Percentiles rank a stretch among this genome's conserved stretches.
Evolutionary conservation across 2,113 vertebrate genomes (phyloP).

Genomic region (Rutilus rutilus): DNA sequence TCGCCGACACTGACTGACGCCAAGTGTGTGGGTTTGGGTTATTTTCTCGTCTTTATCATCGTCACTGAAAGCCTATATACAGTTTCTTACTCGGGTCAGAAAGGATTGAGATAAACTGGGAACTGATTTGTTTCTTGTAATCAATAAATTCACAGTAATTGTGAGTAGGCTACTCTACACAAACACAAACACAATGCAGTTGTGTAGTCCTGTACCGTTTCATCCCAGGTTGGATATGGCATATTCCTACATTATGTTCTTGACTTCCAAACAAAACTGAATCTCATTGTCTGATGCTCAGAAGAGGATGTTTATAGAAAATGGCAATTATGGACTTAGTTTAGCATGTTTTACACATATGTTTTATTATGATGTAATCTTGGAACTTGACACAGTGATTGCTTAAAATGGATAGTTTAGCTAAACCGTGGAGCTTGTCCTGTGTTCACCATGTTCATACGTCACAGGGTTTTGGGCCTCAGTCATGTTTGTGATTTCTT

Average conservation of each 20-base stretch:
- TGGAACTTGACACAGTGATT: background rate
- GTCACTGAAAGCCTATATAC: background rate
- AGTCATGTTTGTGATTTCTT: background rate
- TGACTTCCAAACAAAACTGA: background rate
- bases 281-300: background rate
- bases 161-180: too few relatives aligned
- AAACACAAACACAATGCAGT: background rate
- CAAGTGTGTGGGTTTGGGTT: conserved; percentile 44
- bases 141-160: background rate
- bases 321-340: background rate
- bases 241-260: background rate
- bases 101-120: background rate
- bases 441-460: background rate
- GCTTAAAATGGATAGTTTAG: background rate
- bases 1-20: conserved; percentile 40
- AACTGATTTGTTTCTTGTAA: conserved; percentile 6
- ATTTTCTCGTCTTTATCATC: conserved; percentile 33
- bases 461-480: background rate
- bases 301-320: background rate
- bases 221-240: background rate
- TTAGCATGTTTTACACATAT: background rate
- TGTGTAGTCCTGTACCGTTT: background rate
- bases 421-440: background rate
- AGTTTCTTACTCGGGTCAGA: background rate
- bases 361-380: background rate